Evolutionary conservation across 2,113 vertebrate genomes (phyloP).

Genomic region (Leiothrix lutea): DNA sequence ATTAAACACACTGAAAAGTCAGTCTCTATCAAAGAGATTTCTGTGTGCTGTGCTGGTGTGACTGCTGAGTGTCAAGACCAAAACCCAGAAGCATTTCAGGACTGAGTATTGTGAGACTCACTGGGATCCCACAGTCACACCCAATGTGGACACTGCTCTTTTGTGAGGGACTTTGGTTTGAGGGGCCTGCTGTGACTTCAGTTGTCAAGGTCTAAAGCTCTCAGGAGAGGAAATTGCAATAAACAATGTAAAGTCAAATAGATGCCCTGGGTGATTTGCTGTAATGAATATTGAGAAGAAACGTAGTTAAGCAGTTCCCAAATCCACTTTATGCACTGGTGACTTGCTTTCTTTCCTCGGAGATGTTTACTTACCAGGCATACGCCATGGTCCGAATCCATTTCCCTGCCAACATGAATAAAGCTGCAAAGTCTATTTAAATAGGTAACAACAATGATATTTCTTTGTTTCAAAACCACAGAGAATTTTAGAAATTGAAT

Average conservation of each 20-base stretch:
- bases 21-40: not conserved
- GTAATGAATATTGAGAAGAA: not conserved
- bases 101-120: accelerated
- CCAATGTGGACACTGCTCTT: accelerated
- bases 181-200: not conserved
- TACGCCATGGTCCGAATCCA: not conserved
- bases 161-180: not conserved
- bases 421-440: not conserved
- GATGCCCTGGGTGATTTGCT: not conserved
- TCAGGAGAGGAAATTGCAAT: not conserved
- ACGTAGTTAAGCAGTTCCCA: not conserved
- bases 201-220: not conserved
- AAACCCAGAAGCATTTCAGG: not conserved
- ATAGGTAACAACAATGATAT: not conserved
- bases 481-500: not conserved
- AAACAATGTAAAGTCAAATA: not conserved
- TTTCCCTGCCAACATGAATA: not conserved
- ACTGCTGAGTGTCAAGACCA: not conserved
- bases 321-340: not conserved
- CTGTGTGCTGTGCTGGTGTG: not conserved
- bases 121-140: not conserved
- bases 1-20: not conserved
- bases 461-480: not conserved
- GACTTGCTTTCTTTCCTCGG: not conserved
- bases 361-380: not conserved